Percentiles rank a stretch among this genome's conserved stretches.
Conservation (phyloP, 2,797 vertebrate genomes). For the Amphiprion clarkii region DNA sequence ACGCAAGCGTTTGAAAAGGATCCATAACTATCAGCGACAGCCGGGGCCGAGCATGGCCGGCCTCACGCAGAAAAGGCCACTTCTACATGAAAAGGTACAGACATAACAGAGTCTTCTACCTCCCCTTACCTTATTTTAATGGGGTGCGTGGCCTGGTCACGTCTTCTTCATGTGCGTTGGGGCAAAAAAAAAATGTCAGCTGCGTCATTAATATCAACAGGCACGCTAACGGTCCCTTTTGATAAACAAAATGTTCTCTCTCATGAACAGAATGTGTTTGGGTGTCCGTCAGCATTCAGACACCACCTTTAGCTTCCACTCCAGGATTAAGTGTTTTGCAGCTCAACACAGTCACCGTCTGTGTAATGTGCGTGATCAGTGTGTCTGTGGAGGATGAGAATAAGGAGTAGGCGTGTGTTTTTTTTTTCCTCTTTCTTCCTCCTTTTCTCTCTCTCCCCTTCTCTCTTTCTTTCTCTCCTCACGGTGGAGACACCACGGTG, state of each 20-base stretch:
- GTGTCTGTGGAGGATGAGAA: constrained; percentile 82
- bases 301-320: constrained; percentile 77
- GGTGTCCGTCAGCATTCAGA: constrained; percentile 77
- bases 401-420: constrained; percentile 78
- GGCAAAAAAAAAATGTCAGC: constrained; percentile 56
- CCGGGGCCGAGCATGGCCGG: constrained; percentile 59
- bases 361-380: constrained; percentile 81
- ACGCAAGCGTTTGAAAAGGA: constrained; percentile 73
- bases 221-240: constrained; percentile 44
- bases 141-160: constrained; percentile 44
- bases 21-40: constrained; percentile 83
- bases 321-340: constrained; percentile 77
- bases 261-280: constrained; percentile 80
- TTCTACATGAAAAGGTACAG: constrained; percentile 77
- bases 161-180: constrained; percentile 54
- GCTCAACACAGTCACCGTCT: constrained; percentile 79
- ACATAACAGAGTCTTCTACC: constrained; percentile 55
- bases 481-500: constrained; percentile 82
- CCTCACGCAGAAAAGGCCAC: constrained; percentile 76
- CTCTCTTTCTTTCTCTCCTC: constrained; percentile 79
- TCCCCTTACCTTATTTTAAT: constrained; percentile 65
- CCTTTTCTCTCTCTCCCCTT: constrained; percentile 65
- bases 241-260: constrained; percentile 78
- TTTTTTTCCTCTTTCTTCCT: constrained; percentile 59
- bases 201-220: constrained; percentile 72